These are phyloP conservation scores for Myripristis murdjan DNA, from an alignment of 2,797 vertebrate genomes.

Conservation along the genomic window DNA sequence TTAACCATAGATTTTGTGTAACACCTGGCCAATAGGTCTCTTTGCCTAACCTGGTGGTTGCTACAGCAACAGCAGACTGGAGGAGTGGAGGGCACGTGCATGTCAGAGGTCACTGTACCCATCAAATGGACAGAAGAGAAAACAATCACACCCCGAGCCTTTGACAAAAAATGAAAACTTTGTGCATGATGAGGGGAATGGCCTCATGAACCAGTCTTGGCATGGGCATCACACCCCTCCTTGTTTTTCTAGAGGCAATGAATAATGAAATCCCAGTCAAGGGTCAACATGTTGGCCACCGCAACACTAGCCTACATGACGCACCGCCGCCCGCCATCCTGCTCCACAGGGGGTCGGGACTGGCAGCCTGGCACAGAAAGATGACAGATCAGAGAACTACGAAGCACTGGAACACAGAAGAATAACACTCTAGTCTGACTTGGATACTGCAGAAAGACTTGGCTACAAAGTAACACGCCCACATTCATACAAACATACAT, in stretches of 20 bases:
- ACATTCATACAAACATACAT: slow-evolving; percentile 55
- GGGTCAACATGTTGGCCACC: slow-evolving; percentile 28
- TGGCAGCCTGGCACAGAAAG: slow-evolving; percentile 51
- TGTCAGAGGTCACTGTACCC: slow-evolving; percentile 57
- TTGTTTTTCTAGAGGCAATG: slow-evolving; percentile 57
- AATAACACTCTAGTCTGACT: slow-evolving; percentile 70
- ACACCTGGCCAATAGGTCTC: not conserved
- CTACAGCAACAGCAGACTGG: slow-evolving; percentile 39
- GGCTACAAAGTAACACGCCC: slow-evolving; percentile 11
- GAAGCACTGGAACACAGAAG: slow-evolving; percentile 50
- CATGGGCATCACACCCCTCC: slow-evolving; percentile 34
- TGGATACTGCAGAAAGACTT: slow-evolving; percentile 61
- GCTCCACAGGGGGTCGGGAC: slow-evolving; percentile 61
- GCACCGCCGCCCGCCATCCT: slow-evolving; percentile 33
- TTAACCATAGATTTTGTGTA: not conserved
- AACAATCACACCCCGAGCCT: slow-evolving; percentile 36
- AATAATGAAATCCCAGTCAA: slow-evolving; percentile 45
- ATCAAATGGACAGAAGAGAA: slow-evolving; percentile 17
- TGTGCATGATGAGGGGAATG: slow-evolving; percentile 43
- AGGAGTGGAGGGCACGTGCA: slow-evolving; percentile 65
- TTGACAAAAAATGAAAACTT: slow-evolving; percentile 32
- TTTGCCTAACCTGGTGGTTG: slow-evolving; percentile 3
- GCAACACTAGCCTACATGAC: slow-evolving; percentile 38
- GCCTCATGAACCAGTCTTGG: slow-evolving; percentile 52
- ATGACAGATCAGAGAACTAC: slow-evolving; percentile 20